Conservation (phyloP, 2,797 vertebrate species). For the Micrastur ruficollis region DNA sequence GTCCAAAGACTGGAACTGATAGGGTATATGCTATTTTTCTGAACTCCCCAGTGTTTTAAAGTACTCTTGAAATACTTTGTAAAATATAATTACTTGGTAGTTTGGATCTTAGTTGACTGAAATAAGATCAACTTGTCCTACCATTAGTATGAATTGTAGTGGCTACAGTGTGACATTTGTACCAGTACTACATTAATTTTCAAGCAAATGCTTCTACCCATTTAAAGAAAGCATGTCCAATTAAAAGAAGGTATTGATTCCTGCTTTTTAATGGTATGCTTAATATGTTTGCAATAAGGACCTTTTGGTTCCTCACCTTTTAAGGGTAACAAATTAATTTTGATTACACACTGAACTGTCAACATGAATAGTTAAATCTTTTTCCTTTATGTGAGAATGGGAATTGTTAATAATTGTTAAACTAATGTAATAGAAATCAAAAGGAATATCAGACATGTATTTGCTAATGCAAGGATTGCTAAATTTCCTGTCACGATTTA, state of each 20-base stretch:
- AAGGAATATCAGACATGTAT: background rate
- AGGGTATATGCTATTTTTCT: background rate
- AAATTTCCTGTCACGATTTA: background rate
- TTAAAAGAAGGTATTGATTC: background rate
- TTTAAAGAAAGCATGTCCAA: background rate
- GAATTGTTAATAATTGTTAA: background rate
- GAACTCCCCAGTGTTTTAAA: background rate
- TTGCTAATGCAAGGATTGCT: background rate
- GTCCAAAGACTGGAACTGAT: background rate
- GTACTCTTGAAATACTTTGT: background rate
- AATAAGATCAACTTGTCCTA: background rate
- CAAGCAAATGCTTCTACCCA: background rate
- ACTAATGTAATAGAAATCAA: background rate
- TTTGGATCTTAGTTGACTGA: background rate
- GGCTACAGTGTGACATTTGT: background rate
- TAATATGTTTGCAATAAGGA: background rate
- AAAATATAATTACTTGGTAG: background rate
- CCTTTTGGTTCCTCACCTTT: background rate
- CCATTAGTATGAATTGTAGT: background rate
- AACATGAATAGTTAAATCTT: background rate
- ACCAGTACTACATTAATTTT: background rate
- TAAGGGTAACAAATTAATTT: background rate
- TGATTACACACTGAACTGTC: background rate
- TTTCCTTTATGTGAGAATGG: background rate
- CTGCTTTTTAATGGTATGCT: background rate